A percentile compares a stretch with the other conserved stretches of the same genome.
These are phyloP conservation scores for Habrosyne pyritoides DNA, from an alignment of 2,888 invertebrate genomes.

Conservation along the genomic window DNA sequence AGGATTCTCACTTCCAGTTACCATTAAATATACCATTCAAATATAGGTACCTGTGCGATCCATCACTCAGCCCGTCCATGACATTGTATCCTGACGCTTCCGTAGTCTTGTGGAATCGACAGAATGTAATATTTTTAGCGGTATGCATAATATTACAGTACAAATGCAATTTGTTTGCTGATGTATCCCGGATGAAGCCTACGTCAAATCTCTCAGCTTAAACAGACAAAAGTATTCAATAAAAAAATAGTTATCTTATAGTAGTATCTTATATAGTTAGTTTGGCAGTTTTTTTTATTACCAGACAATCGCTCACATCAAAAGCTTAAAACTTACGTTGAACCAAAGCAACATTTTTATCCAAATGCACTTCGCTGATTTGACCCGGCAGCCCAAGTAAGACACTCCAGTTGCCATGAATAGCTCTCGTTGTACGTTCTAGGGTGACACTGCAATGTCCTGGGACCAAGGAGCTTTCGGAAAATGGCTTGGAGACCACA, in stretches of 20 bases:
- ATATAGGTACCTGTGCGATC: constrained; percentile 71
- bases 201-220: constrained; percentile 73
- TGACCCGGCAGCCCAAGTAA: constrained; percentile 70
- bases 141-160: constrained; percentile 76
- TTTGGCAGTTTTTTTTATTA: neutral
- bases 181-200: constrained; percentile 59
- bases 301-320: neutral
- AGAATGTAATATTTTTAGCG: constrained; percentile 69
- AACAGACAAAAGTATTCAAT: constrained; percentile 14
- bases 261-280: no score
- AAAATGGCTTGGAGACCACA: constrained; percentile 68
- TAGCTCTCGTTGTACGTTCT: constrained; percentile 65
- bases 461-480: constrained; percentile 64
- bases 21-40: no score
- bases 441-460: constrained; percentile 69
- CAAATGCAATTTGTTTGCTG: constrained; percentile 56
- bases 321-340: constrained; percentile 50
- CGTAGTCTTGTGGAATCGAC: constrained; percentile 72
- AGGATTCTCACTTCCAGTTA: no score
- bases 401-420: constrained; percentile 75
- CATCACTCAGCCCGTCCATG: constrained; percentile 74
- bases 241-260: neutral
- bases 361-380: constrained; percentile 62
- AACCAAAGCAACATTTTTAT: constrained; percentile 58
- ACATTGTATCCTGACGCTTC: constrained; percentile 65